Conservation (phyloP, 1,140 invertebrate genomes). For the Acromyrmex charruanus region DNA sequence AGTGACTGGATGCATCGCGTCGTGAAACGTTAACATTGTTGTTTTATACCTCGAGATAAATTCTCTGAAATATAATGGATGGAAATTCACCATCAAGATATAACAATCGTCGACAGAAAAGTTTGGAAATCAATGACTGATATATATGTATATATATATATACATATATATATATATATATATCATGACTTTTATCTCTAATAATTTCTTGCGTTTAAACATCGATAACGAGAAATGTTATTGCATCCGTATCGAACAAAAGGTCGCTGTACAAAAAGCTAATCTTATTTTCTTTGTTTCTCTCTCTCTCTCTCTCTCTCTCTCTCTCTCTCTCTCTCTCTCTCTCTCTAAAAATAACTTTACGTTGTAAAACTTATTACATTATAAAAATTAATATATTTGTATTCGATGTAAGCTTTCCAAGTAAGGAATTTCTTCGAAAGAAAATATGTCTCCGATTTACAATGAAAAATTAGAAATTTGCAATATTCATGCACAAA, state of each 20-base stretch:
- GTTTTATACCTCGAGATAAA: constrained; percentile 39
- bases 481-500: constrained; percentile 8
- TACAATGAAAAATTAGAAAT: constrained; percentile 27
- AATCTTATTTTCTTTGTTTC: background rate
- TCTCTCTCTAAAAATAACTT: background rate
- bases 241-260: constrained; percentile 19
- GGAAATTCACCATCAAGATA: background rate
- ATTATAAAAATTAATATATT: constrained; percentile 12
- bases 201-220: constrained; percentile 19
- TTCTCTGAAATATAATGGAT: constrained; percentile 10
- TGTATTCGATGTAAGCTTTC: too few species aligned
- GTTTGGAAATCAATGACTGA: constrained; percentile 34
- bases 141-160: too few species aligned
- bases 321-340: background rate
- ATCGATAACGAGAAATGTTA: constrained; percentile 50
- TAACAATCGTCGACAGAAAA: constrained; percentile 24
- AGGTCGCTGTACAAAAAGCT: background rate
- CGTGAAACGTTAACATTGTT: constrained; percentile 40
- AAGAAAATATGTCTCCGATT: background rate
- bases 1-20: constrained; percentile 5
- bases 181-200: constrained; percentile 22
- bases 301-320: too few species aligned
- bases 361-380: background rate
- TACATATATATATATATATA: too few species aligned
- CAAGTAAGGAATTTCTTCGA: background rate